phyloP scores from a whole-genome alignment of 1,140 invertebrate species.

The Drosophila dunni region DNA sequence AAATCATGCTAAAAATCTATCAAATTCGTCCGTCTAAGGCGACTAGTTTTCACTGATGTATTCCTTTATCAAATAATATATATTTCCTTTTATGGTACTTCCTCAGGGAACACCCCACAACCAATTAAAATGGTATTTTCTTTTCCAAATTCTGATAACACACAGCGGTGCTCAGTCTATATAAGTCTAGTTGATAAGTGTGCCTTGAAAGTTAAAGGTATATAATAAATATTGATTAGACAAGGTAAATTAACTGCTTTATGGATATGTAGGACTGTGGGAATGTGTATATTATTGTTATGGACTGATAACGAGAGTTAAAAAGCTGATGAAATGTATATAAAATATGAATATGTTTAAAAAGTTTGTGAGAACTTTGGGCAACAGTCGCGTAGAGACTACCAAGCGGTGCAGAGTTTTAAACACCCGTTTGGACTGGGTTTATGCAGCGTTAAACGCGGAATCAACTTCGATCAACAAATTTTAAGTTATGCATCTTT shows the following conservation, averaged over 20 bases:
- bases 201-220: constrained; percentile 20
- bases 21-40: too few relatives aligned
- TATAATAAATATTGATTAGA: constrained; percentile 39
- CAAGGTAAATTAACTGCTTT: constrained; percentile 18
- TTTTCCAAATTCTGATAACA: constrained; percentile 17
- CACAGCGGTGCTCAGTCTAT: constrained; percentile 30
- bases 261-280: background rate
- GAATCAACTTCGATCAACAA: too few relatives aligned
- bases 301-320: background rate
- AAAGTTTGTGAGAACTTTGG: background rate
- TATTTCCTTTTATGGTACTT: background rate
- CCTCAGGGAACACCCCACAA: background rate
- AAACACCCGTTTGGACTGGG: too few relatives aligned
- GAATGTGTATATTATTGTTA: constrained; percentile 7
- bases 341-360: too few relatives aligned
- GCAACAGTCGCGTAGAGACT: background rate
- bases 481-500: background rate
- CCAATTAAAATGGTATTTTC: constrained; percentile 6
- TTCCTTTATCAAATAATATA: background rate
- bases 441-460: too few relatives aligned
- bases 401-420: too few relatives aligned
- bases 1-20: too few relatives aligned
- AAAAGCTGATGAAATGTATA: background rate
- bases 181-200: constrained; percentile 49
- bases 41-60: too few relatives aligned